Evolutionary conservation across 2,113 vertebrate genomes (phyloP), one percentile per base, ranked within the genome.

Genomic region (Saimiri boliviensis): DNA sequence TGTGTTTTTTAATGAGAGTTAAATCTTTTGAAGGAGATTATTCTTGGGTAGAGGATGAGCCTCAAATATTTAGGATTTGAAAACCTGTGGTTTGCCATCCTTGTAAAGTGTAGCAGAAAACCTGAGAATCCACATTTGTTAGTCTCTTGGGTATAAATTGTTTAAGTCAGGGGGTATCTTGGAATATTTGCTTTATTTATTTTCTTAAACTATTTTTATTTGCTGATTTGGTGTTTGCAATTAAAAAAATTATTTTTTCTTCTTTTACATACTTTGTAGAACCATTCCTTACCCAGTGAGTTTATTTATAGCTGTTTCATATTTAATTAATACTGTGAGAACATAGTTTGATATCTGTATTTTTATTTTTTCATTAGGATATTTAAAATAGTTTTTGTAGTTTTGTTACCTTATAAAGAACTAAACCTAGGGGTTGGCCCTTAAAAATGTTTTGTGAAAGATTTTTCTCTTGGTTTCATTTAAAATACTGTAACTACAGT

Each of bases 321-420:
- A 90, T 88, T 93, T 93, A 92, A 88, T 58, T 79, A 92, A 27
- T 90, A 68, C 2, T 35, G 54, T 81, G 40, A 66, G 49, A 86
- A 70, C 37, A 63, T 54, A 66, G 82, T 93, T 86, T 90, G 88
- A 95, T 13, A 58, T 92, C 27, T 49, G 11, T 71, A 21, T 10
- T 93, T 92, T 76, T 82, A 79, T 79, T 17, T 86, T 19, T 84
- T 94, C 21, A 80, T 95, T 56, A 83, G 21, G 56, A 79, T 54
- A 70, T 76, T 96, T 95, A 91, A 87, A 58, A n/a, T 93, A 74
- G 35, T 94, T 96, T 93, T 49, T 21, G 74, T 76, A 86, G 52
- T 96, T 80, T 74, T 79, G 40, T 84, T 90, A 42, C 19, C 16
- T 87, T 68, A 74, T 66, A 89, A 89, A 95, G 58, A 77, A 27